Conservation (phyloP, 2,888 invertebrate species). For the Ichneumoninae sp. region DNA sequence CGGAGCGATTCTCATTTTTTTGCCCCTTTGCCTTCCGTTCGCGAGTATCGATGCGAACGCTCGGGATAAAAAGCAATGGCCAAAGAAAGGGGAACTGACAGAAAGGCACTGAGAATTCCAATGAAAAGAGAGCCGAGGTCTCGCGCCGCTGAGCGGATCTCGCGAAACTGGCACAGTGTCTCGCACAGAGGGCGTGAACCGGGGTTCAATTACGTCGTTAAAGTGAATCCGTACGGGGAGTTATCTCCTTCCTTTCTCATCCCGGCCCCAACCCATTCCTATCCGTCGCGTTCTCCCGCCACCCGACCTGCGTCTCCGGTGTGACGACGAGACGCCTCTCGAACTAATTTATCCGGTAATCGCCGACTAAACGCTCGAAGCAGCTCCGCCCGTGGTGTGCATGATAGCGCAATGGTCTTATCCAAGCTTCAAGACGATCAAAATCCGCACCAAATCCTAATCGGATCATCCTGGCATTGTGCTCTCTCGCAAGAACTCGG, state of each 20-base stretch:
- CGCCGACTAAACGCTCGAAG: constrained; percentile 68
- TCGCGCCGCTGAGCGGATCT: constrained; percentile 39
- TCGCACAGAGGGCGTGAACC: constrained; percentile 40
- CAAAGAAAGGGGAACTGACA: constrained; percentile 13
- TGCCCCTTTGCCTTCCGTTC: constrained; percentile 2
- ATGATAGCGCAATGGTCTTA: constrained; percentile 28
- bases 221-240: constrained; percentile 45
- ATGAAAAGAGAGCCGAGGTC: constrained; percentile 16
- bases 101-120: constrained; percentile 3
- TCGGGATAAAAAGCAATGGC: constrained; percentile 5
- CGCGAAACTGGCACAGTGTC: constrained; percentile 21
- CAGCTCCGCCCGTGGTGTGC: constrained; percentile 19
- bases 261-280: constrained; percentile 6
- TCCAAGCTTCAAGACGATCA: constrained; percentile 58
- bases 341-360: constrained; percentile 74
- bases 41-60: neutral
- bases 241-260: constrained; percentile 39
- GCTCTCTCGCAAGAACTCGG: neutral
- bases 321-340: constrained; percentile 42
- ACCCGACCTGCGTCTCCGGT: constrained; percentile 15
- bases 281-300: neutral
- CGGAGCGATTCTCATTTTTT: neutral
- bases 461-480: constrained; percentile 70
- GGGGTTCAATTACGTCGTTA: constrained; percentile 60
- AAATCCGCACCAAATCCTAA: constrained; percentile 75